phyloP scores from a whole-genome alignment of 1,140 invertebrate species.

The Phocides pigmalion region DNA sequence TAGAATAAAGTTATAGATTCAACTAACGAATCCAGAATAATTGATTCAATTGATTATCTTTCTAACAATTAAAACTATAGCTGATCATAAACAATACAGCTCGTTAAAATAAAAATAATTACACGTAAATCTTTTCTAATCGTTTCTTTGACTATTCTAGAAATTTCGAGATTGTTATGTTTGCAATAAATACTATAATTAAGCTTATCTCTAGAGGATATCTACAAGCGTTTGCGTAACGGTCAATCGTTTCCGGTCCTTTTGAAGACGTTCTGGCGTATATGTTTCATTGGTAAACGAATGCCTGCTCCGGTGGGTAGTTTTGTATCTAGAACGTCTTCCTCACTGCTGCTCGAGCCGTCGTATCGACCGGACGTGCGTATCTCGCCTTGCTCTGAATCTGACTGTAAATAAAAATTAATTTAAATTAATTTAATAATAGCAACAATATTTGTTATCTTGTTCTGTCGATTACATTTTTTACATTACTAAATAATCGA shows the following conservation, averaged over 20 bases:
- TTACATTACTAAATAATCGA: no score
- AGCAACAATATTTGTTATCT: no score
- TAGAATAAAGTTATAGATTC: no score
- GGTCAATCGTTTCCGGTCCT: conserved; percentile 72
- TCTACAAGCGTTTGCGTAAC: conserved; percentile 35
- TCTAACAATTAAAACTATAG: background rate
- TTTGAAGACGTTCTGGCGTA: conserved; percentile 62
- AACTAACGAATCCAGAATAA: no score
- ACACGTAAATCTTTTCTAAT: conserved; percentile 16
- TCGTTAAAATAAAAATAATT: conserved; percentile 15
- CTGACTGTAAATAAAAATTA: conserved; percentile 54
- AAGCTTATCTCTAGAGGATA: conserved; percentile 22
- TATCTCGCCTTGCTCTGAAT: conserved; percentile 61
- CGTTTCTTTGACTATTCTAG: conserved; percentile 25
- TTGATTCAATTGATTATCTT: no score
- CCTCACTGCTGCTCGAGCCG: conserved; percentile 72
- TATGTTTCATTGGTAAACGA: conserved; percentile 69
- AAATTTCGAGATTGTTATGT: conserved; percentile 6
- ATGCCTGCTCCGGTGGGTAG: conserved; percentile 49
- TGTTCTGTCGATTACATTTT: no score
- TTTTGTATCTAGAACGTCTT: conserved; percentile 67
- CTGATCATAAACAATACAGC: conserved; percentile 4
- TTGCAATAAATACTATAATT: conserved; percentile 25
- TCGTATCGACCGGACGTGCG: conserved; percentile 56
- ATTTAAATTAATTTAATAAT: no score